Conservation (phyloP, 2,797 vertebrate species). For the Cheirogaleus major region DNA sequence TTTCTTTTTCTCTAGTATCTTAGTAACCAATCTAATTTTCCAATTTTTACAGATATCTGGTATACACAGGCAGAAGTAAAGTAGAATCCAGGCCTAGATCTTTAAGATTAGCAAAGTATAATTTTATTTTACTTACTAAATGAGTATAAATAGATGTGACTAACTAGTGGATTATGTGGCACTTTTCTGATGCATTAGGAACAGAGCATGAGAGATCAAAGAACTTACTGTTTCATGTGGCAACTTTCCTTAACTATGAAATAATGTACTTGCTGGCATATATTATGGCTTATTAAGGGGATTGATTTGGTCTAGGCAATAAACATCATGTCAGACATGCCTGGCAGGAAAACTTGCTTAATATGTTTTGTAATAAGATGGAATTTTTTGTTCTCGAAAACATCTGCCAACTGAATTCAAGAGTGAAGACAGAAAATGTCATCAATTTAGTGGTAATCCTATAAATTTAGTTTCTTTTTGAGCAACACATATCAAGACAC, state of each 20-base stretch:
- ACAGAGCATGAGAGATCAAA: slow-evolving; percentile 83
- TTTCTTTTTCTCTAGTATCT: slow-evolving; percentile 54
- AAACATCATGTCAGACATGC: slow-evolving; percentile 88
- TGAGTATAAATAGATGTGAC: slow-evolving; percentile 64
- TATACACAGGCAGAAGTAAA: slow-evolving; percentile 20
- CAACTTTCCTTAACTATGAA: slow-evolving; percentile 83
- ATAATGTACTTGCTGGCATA: slow-evolving; percentile 85
- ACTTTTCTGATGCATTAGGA: slow-evolving; percentile 70
- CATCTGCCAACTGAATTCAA: slow-evolving; percentile 87
- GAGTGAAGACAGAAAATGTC: slow-evolving; percentile 89
- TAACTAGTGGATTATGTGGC: slow-evolving; percentile 66
- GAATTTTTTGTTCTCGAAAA: slow-evolving; percentile 89
- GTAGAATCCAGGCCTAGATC: slow-evolving; percentile 51
- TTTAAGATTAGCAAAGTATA: slow-evolving; percentile 53
- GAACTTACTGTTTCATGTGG: slow-evolving; percentile 83
- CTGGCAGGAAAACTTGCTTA: slow-evolving; percentile 87
- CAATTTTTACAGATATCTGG: neutral
- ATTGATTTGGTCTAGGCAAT: slow-evolving; percentile 87
- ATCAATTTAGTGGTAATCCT: slow-evolving; percentile 86
- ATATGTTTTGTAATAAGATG: slow-evolving; percentile 87
- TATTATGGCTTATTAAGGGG: slow-evolving; percentile 84
- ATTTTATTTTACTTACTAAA: slow-evolving; percentile 70
- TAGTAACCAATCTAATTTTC: slow-evolving; percentile 39
- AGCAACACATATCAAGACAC: slow-evolving; percentile 75
- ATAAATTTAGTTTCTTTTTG: slow-evolving; percentile 84